These are phyloP conservation scores for Noctua comes DNA, from an alignment of 2,888 invertebrate genomes.

Conservation along the genomic window DNA sequence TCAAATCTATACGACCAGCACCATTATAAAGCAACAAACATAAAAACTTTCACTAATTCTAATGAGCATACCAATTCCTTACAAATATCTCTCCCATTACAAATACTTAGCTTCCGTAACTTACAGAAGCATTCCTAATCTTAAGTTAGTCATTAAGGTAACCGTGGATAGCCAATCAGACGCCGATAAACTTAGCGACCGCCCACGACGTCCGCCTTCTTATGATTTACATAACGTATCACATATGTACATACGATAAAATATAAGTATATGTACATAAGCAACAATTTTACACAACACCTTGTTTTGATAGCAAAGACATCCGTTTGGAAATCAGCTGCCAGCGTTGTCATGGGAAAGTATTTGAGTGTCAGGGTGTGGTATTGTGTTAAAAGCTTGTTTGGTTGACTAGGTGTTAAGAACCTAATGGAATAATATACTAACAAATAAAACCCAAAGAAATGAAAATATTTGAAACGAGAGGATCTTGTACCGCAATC, in stretches of 20 bases:
- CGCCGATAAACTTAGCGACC: slow-evolving; percentile 22
- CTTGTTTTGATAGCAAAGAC: slow-evolving; percentile 29
- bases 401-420: background rate
- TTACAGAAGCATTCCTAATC: slow-evolving; percentile 45
- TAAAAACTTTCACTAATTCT: slow-evolving; percentile 36
- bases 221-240: slow-evolving; percentile 41
- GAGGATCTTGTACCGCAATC: background rate
- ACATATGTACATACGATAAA: slow-evolving; percentile 21
- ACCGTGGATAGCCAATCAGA: slow-evolving; percentile 47
- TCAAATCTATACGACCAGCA: background rate
- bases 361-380: slow-evolving; percentile 7
- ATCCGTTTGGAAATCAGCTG: slow-evolving; percentile 18
- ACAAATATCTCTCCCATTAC: slow-evolving; percentile 18
- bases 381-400: background rate
- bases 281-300: slow-evolving; percentile 27
- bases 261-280: slow-evolving; percentile 9
- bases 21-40: background rate
- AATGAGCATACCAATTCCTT: slow-evolving; percentile 13
- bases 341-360: slow-evolving; percentile 36
- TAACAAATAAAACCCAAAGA: background rate
- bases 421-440: background rate
- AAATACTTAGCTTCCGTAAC: slow-evolving; percentile 33
- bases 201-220: slow-evolving; percentile 57
- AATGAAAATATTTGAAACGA: background rate
- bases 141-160: slow-evolving; percentile 41